Percentiles rank a stretch among this genome's conserved stretches.
These are phyloP conservation scores for Thecocarcelia acutangulata DNA, from an alignment of 2,888 invertebrate species.

Conservation along the genomic window DNA sequence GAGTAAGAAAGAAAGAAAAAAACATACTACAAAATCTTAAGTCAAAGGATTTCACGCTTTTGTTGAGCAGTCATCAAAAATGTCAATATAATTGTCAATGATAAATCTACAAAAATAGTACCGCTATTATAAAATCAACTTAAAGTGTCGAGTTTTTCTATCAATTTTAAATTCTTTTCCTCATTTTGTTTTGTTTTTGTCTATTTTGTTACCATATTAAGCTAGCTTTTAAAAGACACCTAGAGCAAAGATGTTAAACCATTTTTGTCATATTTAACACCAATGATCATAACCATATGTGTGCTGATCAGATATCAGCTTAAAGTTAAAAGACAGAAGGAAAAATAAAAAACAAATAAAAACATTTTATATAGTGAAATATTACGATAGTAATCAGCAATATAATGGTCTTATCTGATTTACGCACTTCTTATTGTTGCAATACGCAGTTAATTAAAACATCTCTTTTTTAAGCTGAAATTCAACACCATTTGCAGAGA, in stretches of 20 bases:
- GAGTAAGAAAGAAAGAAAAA: neutral
- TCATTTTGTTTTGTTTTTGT: no score
- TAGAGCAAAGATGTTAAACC: constrained; percentile 62
- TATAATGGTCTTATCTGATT: constrained; percentile 68
- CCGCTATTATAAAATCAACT: constrained; percentile 64
- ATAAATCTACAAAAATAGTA: constrained; percentile 62
- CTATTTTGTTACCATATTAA: constrained; percentile 51
- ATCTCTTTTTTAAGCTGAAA: constrained; percentile 53
- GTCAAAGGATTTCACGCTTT: constrained; percentile 62
- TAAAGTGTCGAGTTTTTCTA: constrained; percentile 21
- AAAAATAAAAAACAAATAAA: neutral
- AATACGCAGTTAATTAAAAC: constrained; percentile 65
- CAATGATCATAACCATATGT: constrained; percentile 67
- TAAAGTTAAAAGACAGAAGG: constrained; percentile 11
- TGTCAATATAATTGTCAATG: constrained; percentile 59
- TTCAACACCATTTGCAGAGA: constrained; percentile 27
- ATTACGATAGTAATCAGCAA: constrained; percentile 59
- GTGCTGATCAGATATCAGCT: constrained; percentile 37
- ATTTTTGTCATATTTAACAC: constrained; percentile 65
- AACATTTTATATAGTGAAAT: constrained; percentile 39
- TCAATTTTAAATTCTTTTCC: no score
- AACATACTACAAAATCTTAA: constrained; percentile 26
- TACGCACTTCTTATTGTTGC: constrained; percentile 66
- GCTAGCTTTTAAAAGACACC: constrained; percentile 49
- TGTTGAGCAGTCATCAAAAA: constrained; percentile 22